Base-by-base conservation (phyloP, 1,140 invertebrate genomes). In the Ceratosolen solmsi region DNA sequence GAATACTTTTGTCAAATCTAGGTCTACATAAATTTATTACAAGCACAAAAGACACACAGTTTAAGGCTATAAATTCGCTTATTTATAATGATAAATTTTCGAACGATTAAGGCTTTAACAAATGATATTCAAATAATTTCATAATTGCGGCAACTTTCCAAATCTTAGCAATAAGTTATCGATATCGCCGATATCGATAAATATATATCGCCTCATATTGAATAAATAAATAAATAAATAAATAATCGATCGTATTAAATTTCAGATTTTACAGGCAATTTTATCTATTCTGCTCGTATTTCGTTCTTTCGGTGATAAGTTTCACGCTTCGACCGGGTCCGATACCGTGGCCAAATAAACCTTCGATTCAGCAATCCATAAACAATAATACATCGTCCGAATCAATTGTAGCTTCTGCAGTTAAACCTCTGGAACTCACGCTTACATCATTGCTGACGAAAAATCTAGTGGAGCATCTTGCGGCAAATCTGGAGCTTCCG, bases 1-100 rank as follows among this genome's bases (percentile, higher is more conserved):
- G 98, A 97, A 98, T 86, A 97, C 98, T 0, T 99, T 99, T 92
- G 97, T 98, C 1, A 98, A 98, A 91, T 97, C 95, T 79, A 93
- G 94, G 94, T 95, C 91, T 84, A 79, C 49, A 36, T n/a, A 63
- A 3, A 63, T 63, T 11, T 15, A 33, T 33, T 63, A 63, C 25
- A 11, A 60, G n/a, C 13, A 30, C 7, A 30, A 33, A 63, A 33
- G 1, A 60, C 27, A n/a, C n/a, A n/a, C n/a, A n/a, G n/a, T n/a
- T n/a, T n/a, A n/a, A n/a, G n/a, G n/a, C n/a, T n/a, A n/a, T n/a
- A n/a, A n/a, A n/a, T n/a, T n/a, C n/a, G n/a, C n/a, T n/a, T n/a
- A n/a, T n/a, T n/a, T n/a, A n/a, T n/a, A n/a, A n/a, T n/a, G n/a
- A n/a, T n/a, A n/a, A n/a, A n/a, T n/a, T n/a, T n/a, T n/a, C n/a